Percentiles rank a stretch among this genome's conserved stretches.
These are phyloP conservation scores for Caenorhabditis macrosperma DNA, from an alignment of 2,888 invertebrate genomes.

Conservation along the genomic window DNA sequence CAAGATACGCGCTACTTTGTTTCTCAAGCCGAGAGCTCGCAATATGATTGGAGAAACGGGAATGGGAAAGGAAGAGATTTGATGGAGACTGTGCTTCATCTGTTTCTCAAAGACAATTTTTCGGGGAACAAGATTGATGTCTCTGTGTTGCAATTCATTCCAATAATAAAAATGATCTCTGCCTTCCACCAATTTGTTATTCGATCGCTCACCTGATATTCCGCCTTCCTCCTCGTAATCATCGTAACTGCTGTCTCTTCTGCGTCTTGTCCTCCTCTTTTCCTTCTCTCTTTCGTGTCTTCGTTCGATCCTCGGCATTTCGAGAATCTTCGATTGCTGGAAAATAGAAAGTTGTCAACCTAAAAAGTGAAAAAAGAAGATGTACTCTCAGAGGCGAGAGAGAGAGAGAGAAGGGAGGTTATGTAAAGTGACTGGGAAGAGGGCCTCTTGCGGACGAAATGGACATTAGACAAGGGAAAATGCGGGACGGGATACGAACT, in stretches of 20 bases:
- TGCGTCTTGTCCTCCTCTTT: conserved; percentile 16
- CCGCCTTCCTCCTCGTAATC: conserved; percentile 62
- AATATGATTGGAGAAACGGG: no score
- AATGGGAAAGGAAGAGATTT: no score
- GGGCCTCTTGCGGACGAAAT: conserved; percentile 17
- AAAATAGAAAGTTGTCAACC: conserved; percentile 5
- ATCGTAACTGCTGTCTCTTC: conserved; percentile 48
- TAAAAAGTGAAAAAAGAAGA: conserved; percentile 1
- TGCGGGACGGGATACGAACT: conserved; percentile 41
- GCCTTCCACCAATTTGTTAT: neutral
- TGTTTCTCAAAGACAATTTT: no score
- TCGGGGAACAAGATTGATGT: no score
- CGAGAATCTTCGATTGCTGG: neutral
- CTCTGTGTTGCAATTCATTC: no score
- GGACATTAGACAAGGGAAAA: conserved; percentile 56
- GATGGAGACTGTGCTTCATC: no score
- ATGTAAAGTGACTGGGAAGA: conserved; percentile 26
- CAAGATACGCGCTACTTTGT: no score
- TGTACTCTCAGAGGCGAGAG: conserved; percentile 11
- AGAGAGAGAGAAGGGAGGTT: no score
- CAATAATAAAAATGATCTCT: no score
- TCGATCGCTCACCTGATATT: conserved; percentile 42
- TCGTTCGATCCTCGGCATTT: conserved; percentile 48
- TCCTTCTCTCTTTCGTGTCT: conserved; percentile 39
- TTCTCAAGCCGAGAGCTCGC: no score